phyloP scores from a whole-genome alignment of 2,113 vertebrate genomes.

The Carassius carassius region DNA sequence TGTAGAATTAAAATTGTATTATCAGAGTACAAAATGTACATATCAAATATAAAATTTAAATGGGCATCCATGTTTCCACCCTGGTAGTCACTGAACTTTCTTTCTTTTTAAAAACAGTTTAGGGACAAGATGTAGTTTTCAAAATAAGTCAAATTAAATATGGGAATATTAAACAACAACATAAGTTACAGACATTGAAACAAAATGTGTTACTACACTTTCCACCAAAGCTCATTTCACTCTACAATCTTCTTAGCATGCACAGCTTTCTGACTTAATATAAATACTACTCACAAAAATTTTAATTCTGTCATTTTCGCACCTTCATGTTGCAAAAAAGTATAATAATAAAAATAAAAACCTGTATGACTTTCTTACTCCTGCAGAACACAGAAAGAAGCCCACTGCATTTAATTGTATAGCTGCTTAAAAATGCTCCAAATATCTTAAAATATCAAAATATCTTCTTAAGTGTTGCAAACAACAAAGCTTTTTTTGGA shows the following conservation, averaged over 20 bases:
- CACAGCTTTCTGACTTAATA: not conserved
- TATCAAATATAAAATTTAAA: not conserved
- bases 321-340: not conserved
- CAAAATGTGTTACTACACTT: not conserved
- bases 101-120: not conserved
- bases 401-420: too few species aligned
- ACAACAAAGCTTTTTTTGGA: too few species aligned
- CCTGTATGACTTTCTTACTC: too few species aligned
- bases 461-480: too few species aligned
- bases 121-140: not conserved
- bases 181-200: not conserved
- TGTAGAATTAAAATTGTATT: not conserved
- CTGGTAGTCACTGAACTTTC: not conserved
- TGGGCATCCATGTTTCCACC: not conserved
- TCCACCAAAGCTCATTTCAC: not conserved
- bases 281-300: not conserved
- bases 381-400: too few species aligned
- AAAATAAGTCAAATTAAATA: not conserved
- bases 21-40: not conserved
- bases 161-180: not conserved
- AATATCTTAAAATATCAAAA: too few species aligned
- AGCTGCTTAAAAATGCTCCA: too few species aligned
- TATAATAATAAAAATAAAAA: too few species aligned
- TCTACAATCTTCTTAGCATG: not conserved
- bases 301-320: not conserved